phyloP scores from a whole-genome alignment of 2,113 vertebrate genomes.

The human region DNA sequence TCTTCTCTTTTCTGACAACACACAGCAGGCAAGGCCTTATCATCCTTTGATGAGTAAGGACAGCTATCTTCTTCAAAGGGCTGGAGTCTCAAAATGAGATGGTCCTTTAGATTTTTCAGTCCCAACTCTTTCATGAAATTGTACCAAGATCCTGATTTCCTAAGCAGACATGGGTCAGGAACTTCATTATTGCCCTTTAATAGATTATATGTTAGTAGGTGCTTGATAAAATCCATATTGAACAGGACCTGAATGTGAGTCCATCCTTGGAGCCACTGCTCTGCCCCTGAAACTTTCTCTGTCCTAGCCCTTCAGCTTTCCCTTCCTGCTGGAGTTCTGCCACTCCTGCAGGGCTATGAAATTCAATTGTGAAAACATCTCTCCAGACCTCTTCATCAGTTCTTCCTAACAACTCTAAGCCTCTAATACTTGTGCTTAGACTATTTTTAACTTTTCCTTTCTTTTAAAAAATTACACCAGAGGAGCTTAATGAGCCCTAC shows the following conservation, averaged over 20 bases:
- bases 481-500: conserved; percentile 70
- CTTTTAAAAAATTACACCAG: conserved; percentile 76
- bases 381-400: neutral
- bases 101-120: neutral
- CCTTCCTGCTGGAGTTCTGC: neutral
- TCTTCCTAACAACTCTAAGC: conserved; percentile 64
- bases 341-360: neutral
- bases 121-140: neutral
- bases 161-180: neutral
- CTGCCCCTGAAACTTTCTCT: neutral
- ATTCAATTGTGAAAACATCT: neutral
- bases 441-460: conserved; percentile 81
- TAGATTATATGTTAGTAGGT: neutral
- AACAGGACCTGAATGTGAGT: neutral
- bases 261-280: neutral
- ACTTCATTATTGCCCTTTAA: neutral
- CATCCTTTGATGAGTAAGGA: neutral
- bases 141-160: neutral
- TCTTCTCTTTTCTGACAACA: neutral
- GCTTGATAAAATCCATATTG: neutral
- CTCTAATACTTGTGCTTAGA: conserved; percentile 56
- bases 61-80: neutral
- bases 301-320: neutral
- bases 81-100: neutral
- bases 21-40: neutral